These are phyloP conservation scores for Aegotheles bennettii DNA, from an alignment of 2,113 vertebrate species.

Conservation along the genomic window DNA sequence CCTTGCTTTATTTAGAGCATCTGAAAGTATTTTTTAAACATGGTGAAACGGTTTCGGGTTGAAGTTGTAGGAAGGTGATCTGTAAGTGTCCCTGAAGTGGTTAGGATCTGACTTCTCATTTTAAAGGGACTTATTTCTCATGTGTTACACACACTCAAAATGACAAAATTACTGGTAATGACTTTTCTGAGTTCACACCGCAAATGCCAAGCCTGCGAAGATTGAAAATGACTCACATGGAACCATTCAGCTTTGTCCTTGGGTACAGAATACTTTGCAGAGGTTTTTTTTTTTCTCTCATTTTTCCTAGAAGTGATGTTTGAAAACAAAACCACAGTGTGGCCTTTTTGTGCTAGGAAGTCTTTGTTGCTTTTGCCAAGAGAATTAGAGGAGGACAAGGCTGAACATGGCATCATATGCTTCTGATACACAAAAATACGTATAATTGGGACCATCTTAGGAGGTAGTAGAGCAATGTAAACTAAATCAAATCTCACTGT, in stretches of 20 bases:
- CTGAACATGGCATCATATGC: not conserved
- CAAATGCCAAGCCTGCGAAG: not conserved
- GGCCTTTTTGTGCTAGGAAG: slow-evolving; percentile 2
- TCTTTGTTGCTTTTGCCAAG: slow-evolving; percentile 24
- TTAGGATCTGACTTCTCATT: not conserved
- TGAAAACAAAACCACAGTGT: slow-evolving; percentile 22
- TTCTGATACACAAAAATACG: not conserved
- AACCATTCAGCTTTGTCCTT: slow-evolving; percentile 25
- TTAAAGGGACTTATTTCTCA: not conserved
- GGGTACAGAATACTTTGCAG: not conserved
- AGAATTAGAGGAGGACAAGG: not conserved
- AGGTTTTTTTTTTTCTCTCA: not conserved
- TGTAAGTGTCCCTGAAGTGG: not conserved
- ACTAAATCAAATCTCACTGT: not conserved
- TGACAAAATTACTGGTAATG: not conserved
- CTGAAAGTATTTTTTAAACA: not conserved
- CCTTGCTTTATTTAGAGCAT: not conserved
- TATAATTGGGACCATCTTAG: not conserved
- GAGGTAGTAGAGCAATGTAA: not conserved
- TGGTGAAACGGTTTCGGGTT: not conserved
- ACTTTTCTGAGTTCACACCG: not conserved
- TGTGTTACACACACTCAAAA: not conserved
- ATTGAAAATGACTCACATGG: not conserved
- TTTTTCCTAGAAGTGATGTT: slow-evolving; percentile 45
- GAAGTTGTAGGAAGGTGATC: not conserved